Base-by-base conservation (phyloP, 2,888 invertebrate genomes). In the Leptinotarsa rubiginosa region DNA sequence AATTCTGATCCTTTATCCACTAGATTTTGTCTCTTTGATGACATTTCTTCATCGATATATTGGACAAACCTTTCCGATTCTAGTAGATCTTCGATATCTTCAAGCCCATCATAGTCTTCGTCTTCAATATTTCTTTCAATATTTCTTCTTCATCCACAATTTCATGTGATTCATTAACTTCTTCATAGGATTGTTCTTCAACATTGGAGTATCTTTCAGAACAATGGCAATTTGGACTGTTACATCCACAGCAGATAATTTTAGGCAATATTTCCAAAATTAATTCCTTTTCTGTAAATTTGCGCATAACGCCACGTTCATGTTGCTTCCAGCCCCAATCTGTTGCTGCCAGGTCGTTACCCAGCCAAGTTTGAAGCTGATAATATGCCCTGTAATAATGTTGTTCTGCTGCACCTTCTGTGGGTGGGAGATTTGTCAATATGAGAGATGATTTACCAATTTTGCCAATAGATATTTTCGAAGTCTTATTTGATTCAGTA, bases 401-500 rank as follows among this genome's bases (percentile, higher is more conserved):
- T 25, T 25, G n/a, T n/a, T n/a, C 25, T 25, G 25, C 25, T 25
- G 5, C 25, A 5, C 25, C 25, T 25, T 25, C 25, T 25, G 25
- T 25, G 25, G 3, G 25, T 25, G 5, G 25, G 1, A 25, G 25
- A 25, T 25, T 25, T 25, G 5, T 1, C 25, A 1, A 25, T 25
- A 25, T 81, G 80, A 74, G 80, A 77, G 72, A 78, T 20, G 69
- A 75, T 75, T 76, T 76, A 47, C n/a, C n/a, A 78, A 22, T 75
- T 75, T 67, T 69, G 0, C 74, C 74, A 75, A 77, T 68, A 75
- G 75, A 73, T 81, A 80, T 75, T 77, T 75, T 69, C 62, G 70
- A 76, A 75, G 77, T 71, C 81, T 75, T 71, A 78, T 75, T 75
- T 81, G 77, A 75, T 79, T 79, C 70, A 80, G 75, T 50, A 80